Percentiles rank a stretch among this genome's conserved stretches.
phyloP scores from a whole-genome alignment of 2,888 invertebrate species.

The Odiellus spinosus region DNA sequence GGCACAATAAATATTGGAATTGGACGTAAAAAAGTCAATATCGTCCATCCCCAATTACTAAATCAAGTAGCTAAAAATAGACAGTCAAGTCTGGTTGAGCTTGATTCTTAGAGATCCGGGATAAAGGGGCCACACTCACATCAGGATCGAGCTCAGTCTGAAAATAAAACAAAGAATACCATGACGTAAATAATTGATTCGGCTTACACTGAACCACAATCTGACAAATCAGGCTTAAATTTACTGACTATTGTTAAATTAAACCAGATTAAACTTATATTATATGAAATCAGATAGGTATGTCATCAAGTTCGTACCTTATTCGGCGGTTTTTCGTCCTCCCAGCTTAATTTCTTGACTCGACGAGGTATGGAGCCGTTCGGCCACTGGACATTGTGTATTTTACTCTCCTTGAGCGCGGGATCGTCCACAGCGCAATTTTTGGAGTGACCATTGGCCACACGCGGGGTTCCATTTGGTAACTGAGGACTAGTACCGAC shows the following conservation, averaged over 20 bases:
- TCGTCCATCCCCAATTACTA: not conserved
- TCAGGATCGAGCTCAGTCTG: conserved; percentile 32
- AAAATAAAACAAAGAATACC: conserved; percentile 7
- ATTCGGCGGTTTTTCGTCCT: conserved; percentile 36
- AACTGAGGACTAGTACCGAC: conserved; percentile 4
- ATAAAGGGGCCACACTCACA: conserved; percentile 31
- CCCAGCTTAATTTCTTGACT: conserved; percentile 64
- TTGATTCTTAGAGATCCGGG: conserved; percentile 19
- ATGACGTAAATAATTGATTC: not conserved
- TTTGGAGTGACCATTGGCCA: conserved; percentile 1
- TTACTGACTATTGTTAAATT: not conserved
- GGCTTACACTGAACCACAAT: not conserved
- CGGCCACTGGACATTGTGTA: conserved; percentile 39
- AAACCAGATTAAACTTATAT: no score
- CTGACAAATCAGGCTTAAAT: not conserved
- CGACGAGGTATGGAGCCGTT: conserved; percentile 48
- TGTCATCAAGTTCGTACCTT: conserved; percentile 2
- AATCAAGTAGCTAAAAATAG: conserved; percentile 38
- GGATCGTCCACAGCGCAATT: not conserved
- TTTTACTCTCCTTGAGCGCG: conserved; percentile 12
- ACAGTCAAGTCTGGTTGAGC: conserved; percentile 49
- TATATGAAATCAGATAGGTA: no score
- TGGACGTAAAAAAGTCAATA: no score
- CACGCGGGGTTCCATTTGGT: no score
- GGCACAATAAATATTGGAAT: no score